phyloP scores from a whole-genome alignment of 2,113 vertebrate genomes.

The Xiphophorus maculatus region DNA sequence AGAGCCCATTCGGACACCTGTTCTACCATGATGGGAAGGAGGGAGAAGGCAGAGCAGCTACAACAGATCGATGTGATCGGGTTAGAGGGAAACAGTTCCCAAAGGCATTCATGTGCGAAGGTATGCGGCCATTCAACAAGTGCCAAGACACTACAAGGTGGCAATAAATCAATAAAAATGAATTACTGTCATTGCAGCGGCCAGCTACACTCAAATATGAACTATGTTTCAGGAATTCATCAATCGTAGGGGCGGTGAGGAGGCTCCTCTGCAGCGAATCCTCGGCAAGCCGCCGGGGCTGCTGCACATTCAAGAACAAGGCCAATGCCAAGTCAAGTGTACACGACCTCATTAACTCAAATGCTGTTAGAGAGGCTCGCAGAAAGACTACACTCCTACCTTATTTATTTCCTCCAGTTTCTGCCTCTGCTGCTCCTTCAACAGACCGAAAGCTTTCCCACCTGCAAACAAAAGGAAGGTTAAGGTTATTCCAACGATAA shows the following conservation, averaged over 20 bases:
- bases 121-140: slow-evolving; percentile 62
- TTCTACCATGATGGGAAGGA: slow-evolving; percentile 16
- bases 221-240: background rate
- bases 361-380: slow-evolving; percentile 13
- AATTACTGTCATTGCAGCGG: background rate
- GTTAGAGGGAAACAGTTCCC: slow-evolving; percentile 3
- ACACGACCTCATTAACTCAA: slow-evolving; percentile 14
- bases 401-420: slow-evolving; percentile 89
- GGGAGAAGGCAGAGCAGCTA: background rate
- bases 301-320: slow-evolving; percentile 23
- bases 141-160: slow-evolving; percentile 12
- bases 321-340: slow-evolving; percentile 62
- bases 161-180: slow-evolving; percentile 27
- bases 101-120: slow-evolving; percentile 6
- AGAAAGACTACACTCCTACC: slow-evolving; percentile 69
- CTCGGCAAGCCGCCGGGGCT: background rate
- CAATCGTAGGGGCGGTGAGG: background rate
- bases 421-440: slow-evolving; percentile 87
- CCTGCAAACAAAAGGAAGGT: slow-evolving; percentile 72
- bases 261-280: background rate
- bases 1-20: slow-evolving; percentile 69
- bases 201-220: background rate
- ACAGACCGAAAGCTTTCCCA: slow-evolving; percentile 86
- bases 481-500: slow-evolving; percentile 7
- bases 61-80: background rate